Percentiles rank a stretch among this genome's conserved stretches.
Conservation (phyloP, 2,888 invertebrate species). For the Nemoura dubitans region DNA sequence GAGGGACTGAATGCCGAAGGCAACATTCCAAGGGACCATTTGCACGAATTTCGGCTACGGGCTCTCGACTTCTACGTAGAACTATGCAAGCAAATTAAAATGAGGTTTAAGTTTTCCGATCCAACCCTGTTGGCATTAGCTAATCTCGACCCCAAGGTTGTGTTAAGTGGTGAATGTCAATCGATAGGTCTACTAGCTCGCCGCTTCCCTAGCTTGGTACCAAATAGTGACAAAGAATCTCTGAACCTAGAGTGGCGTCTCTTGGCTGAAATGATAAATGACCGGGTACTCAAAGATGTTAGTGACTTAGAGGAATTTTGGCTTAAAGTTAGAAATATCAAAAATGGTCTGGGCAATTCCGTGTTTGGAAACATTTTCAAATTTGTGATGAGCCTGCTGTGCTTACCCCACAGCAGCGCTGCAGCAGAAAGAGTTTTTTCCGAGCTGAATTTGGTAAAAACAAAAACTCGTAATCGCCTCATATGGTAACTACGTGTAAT, state of each 20-base stretch:
- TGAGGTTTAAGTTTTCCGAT: background rate
- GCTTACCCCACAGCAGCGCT: background rate
- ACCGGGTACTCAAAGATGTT: background rate
- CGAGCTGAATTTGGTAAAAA: background rate
- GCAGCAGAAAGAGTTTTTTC: conserved; percentile 3
- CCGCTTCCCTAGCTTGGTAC: background rate
- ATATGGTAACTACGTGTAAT: background rate
- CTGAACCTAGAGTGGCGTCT: background rate
- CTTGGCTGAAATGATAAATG: background rate
- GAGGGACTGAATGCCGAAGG: too few species aligned
- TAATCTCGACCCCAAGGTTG: background rate
- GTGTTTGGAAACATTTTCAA: background rate
- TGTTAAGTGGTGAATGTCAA: background rate
- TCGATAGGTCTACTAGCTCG: background rate
- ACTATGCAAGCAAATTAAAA: background rate
- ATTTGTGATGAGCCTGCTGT: background rate
- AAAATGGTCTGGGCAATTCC: background rate
- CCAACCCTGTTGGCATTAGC: background rate
- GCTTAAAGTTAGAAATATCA: background rate
- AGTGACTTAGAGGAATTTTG: background rate
- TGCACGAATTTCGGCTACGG: background rate
- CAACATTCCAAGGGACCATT: background rate
- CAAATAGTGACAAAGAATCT: background rate
- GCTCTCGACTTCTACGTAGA: conserved; percentile 2
- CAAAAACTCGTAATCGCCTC: background rate